phyloP scores from a whole-genome alignment of 2,797 vertebrate species.

The Sebastes steindachneri region DNA sequence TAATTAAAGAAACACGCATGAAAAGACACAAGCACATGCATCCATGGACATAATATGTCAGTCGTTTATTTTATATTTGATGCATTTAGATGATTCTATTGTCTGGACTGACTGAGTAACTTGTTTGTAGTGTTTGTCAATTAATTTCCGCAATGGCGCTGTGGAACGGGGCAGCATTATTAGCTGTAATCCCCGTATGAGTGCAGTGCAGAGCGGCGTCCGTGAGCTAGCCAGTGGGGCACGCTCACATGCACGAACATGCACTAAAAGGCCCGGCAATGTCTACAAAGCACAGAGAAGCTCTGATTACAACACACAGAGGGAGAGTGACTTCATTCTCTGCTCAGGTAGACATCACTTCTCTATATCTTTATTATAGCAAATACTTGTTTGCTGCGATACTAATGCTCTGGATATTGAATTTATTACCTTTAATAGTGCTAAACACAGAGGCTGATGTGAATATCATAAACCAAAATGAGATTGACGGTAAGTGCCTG shows the following conservation, averaged over 20 bases:
- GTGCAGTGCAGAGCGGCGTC: too few relatives aligned
- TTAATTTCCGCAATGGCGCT: neutral
- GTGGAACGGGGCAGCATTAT: too few relatives aligned
- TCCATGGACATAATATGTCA: neutral
- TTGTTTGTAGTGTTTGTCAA: neutral
- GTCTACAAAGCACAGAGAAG: neutral
- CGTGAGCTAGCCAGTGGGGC: too few relatives aligned
- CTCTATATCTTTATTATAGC: neutral
- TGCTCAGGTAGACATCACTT: too few relatives aligned
- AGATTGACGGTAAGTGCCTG: too few relatives aligned
- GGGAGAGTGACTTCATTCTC: too few relatives aligned
- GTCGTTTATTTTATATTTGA: neutral
- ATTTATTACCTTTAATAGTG: neutral
- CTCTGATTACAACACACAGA: too few relatives aligned
- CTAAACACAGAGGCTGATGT: too few relatives aligned
- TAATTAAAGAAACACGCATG: constrained; percentile 11
- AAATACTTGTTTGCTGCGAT: neutral
- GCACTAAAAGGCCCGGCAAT: neutral
- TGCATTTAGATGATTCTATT: neutral
- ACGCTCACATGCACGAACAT: neutral
- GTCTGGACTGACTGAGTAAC: neutral
- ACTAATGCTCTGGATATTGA: neutral
- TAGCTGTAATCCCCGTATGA: too few relatives aligned
- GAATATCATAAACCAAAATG: too few relatives aligned
- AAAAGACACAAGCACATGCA: neutral